Conservation (phyloP, 2,113 vertebrate species). For the Xenotilapia caudafasciata region DNA sequence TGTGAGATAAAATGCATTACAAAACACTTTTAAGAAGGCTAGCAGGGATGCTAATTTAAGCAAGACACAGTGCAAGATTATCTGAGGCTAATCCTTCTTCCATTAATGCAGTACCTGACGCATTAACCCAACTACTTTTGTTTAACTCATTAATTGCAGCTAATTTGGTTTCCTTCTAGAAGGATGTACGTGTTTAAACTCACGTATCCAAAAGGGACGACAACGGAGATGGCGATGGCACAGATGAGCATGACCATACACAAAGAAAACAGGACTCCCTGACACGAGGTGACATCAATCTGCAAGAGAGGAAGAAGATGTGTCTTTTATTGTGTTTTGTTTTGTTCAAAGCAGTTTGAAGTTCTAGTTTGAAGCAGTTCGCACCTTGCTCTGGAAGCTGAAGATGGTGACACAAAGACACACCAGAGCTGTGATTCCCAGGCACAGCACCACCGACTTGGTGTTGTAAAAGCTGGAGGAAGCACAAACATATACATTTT, state of each 20-base stretch:
- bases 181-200: constrained; percentile 49
- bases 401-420: constrained; percentile 88
- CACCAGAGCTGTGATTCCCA: constrained; percentile 86
- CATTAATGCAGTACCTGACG: not conserved
- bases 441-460: constrained; percentile 83
- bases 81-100: constrained; percentile 32
- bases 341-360: not conserved
- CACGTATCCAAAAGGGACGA: constrained; percentile 86
- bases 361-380: not conserved
- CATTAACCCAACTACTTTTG: not conserved
- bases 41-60: constrained; percentile 18
- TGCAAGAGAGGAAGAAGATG: constrained; percentile 17
- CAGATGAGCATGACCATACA: constrained; percentile 85
- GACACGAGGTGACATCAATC: constrained; percentile 89
- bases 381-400: constrained; percentile 94
- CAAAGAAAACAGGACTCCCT: constrained; percentile 83
- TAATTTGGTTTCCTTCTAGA: not conserved
- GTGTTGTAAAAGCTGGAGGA: constrained; percentile 88
- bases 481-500: not conserved
- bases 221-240: constrained; percentile 77
- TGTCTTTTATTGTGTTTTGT: not conserved
- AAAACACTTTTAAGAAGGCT: not conserved
- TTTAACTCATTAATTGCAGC: not conserved
- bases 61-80: constrained; percentile 6
- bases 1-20: constrained; percentile 37